Percentiles rank a stretch among this genome's conserved stretches.
Evolutionary conservation across 2,113 vertebrate genomes (phyloP).

Genomic region (Synchiropus splendidus): DNA sequence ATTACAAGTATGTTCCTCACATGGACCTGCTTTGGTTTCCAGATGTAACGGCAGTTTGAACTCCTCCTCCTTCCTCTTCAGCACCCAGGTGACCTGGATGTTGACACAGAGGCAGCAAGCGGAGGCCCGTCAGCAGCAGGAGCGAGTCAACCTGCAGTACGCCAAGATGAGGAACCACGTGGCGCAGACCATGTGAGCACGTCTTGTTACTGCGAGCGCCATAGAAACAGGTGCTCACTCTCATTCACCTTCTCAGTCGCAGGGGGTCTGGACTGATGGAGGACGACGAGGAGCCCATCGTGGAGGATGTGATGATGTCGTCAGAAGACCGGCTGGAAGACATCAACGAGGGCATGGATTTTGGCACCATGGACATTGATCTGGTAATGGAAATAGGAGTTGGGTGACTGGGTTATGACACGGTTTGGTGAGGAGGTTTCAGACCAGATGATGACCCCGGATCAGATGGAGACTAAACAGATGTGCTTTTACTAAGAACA

Average conservation of each 20-base stretch:
- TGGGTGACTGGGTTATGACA: too few species aligned
- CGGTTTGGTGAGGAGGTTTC: too few species aligned
- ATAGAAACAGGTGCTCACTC: not conserved
- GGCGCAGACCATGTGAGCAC: conserved; percentile 86
- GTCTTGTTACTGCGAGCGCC: not conserved
- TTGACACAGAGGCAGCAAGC: conserved; percentile 94
- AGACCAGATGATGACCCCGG: too few species aligned
- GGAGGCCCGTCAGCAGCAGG: conserved; percentile 90
- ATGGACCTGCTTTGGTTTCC: too few species aligned
- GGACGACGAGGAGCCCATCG: conserved; percentile 97
- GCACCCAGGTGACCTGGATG: conserved; percentile 99
- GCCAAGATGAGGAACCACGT: conserved; percentile 97
- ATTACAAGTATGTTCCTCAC: conserved; percentile 83
- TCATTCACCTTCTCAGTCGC: conserved; percentile 68
- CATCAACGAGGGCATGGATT: conserved; percentile 99
- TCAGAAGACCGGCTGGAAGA: conserved; percentile 97
- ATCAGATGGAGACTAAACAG: conserved; percentile 22
- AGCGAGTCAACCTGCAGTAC: conserved; percentile 89
- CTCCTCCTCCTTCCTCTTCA: too few species aligned
- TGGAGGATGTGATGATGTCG: conserved; percentile 99
- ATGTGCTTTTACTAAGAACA: too few species aligned
- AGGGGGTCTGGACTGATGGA: conserved; percentile 96
- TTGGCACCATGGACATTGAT: conserved; percentile 99
- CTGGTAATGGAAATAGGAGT: too few species aligned
- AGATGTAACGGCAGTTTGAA: too few species aligned